phyloP scores from a whole-genome alignment of 2,888 invertebrate species.

The Callyntrura guangdongensis region DNA sequence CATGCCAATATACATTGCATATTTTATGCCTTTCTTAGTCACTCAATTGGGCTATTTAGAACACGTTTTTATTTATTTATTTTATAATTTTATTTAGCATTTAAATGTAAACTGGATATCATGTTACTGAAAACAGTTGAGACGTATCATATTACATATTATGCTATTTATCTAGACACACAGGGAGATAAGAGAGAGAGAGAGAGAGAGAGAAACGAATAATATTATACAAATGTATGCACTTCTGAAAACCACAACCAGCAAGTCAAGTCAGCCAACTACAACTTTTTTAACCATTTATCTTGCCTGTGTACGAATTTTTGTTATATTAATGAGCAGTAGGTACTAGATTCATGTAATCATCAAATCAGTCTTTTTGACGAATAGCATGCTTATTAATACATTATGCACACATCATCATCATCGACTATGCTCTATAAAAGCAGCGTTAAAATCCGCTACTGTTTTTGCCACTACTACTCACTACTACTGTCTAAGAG shows the following conservation, averaged over 20 bases:
- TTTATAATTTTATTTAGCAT: not conserved
- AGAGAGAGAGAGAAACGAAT: not conserved
- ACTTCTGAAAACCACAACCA: not conserved
- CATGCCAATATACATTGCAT: slow-evolving; percentile 12
- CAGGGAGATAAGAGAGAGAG: too few species aligned
- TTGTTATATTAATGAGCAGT: slow-evolving; percentile 1
- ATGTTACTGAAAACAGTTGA: not conserved
- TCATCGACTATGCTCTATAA: not conserved
- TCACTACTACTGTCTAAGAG: not conserved
- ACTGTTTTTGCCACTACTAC: too few species aligned
- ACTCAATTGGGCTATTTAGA: slow-evolving; percentile 25
- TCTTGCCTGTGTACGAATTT: not conserved
- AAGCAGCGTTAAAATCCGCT: not conserved
- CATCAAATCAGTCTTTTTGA: not conserved
- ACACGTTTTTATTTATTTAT: slow-evolving; percentile 13
- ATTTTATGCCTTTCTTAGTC: slow-evolving; percentile 8
- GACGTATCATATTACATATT: not conserved
- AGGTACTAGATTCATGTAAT: not conserved
- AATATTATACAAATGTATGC: not conserved
- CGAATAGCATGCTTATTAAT: not conserved
- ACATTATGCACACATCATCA: not conserved
- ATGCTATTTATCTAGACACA: not conserved
- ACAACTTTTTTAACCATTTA: slow-evolving; percentile 6
- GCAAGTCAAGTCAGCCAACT: not conserved
- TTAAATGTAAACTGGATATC: not conserved